Conservation (phyloP, 2,888 invertebrate genomes). For the Apamea crenata region DNA sequence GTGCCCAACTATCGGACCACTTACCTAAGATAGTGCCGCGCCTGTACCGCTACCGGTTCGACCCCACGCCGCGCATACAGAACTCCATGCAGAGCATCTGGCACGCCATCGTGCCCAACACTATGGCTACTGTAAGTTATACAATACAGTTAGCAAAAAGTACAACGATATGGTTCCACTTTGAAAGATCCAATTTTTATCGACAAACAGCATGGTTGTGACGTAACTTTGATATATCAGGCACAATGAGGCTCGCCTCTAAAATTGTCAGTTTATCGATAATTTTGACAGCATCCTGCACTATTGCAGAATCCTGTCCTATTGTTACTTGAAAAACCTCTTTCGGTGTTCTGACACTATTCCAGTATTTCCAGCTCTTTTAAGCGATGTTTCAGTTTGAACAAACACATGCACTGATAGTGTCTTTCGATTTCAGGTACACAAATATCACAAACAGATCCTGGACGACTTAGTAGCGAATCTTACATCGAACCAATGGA, state of each 20-base stretch:
- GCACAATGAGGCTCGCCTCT: not conserved
- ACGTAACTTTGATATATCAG: not conserved
- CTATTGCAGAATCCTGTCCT: not conserved
- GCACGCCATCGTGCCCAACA: slow-evolving; percentile 96
- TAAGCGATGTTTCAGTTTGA: not conserved
- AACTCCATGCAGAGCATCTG: slow-evolving; percentile 98
- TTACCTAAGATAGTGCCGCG: slow-evolving; percentile 96
- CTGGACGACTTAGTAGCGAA: slow-evolving; percentile 95
- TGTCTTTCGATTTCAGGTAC: slow-evolving; percentile 89
- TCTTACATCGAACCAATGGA: slow-evolving; percentile 96
- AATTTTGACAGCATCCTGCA: not conserved
- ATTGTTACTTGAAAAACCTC: not conserved
- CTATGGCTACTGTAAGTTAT: slow-evolving; percentile 93
- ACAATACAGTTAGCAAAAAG: not conserved
- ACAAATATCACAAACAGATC: slow-evolving; percentile 95
- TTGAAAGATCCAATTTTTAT: not conserved
- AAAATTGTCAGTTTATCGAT: no score
- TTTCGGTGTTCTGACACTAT: not conserved
- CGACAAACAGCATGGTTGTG: not conserved
- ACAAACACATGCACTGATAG: slow-evolving; percentile 64
- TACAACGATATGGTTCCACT: not conserved
- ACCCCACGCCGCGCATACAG: slow-evolving; percentile 97
- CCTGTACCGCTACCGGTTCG: slow-evolving; percentile 96
- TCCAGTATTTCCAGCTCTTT: not conserved
- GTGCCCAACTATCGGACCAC: slow-evolving; percentile 95